phyloP scores from a whole-genome alignment of 2,113 vertebrate species.

The Daboia siamensis region DNA sequence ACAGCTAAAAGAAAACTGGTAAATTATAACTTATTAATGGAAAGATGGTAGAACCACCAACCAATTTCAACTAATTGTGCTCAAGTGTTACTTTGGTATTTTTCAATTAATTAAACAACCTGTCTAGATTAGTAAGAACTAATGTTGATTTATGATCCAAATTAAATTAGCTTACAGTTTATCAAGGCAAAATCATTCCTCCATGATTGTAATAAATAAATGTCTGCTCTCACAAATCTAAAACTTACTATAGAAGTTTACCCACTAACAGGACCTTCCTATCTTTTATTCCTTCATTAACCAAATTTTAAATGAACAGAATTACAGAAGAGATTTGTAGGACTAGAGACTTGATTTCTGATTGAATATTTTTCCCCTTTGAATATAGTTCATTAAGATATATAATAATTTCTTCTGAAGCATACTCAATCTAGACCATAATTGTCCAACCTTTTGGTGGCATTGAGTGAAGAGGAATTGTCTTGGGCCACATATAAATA shows the following conservation, averaged over 20 bases:
- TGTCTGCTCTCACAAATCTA: background rate
- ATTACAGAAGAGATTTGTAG: background rate
- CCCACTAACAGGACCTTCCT: background rate
- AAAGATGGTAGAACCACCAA: background rate
- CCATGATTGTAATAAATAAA: background rate
- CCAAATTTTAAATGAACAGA: background rate
- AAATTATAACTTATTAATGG: background rate
- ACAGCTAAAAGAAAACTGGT: background rate
- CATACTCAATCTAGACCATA: background rate
- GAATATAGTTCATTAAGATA: background rate
- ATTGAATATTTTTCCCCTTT: background rate
- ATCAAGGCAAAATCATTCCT: background rate
- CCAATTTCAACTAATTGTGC: background rate
- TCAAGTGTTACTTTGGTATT: background rate
- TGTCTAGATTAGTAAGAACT: background rate
- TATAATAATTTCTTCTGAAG: background rate
- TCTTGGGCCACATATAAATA: background rate
- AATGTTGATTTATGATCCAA: background rate
- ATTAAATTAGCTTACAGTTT: background rate
- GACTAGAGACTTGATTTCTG: background rate
- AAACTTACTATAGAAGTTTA: background rate
- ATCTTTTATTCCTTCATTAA: background rate
- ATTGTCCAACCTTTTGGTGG: background rate
- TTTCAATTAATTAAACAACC: background rate
- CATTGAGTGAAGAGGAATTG: background rate